Percentiles rank a stretch among this genome's conserved stretches.
phyloP scores from a whole-genome alignment of 2,797 vertebrate species.

The Craterocephalus amniculus region DNA sequence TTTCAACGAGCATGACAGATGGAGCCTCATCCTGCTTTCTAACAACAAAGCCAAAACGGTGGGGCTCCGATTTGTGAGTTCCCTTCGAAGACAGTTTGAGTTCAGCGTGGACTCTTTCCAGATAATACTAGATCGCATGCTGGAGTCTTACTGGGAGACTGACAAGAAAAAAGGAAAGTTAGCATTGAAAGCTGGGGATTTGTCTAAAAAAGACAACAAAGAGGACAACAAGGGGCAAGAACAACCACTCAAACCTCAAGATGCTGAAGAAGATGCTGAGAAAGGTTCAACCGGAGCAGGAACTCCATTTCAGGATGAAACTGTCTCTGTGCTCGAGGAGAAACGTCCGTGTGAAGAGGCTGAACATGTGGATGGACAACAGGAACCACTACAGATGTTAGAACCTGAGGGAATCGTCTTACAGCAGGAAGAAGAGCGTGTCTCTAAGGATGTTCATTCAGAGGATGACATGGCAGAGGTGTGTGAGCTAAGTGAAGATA shows the following conservation, averaged over 20 bases:
- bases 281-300: slow-evolving; percentile 37
- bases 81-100: slow-evolving; percentile 93
- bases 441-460: slow-evolving; percentile 46
- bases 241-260: slow-evolving; percentile 5
- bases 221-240: slow-evolving; percentile 42
- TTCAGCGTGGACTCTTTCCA: slow-evolving; percentile 99
- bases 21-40: slow-evolving; percentile 97
- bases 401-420: slow-evolving; percentile 26
- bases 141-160: slow-evolving; percentile 86
- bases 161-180: slow-evolving; percentile 70
- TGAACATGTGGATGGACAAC: slow-evolving; percentile 35
- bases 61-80: slow-evolving; percentile 93
- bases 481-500: slow-evolving; percentile 65
- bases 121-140: slow-evolving; percentile 91
- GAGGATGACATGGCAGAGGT: slow-evolving; percentile 56
- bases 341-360: slow-evolving; percentile 29
- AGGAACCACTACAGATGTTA: slow-evolving; percentile 21
- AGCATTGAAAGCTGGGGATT: slow-evolving; percentile 35
- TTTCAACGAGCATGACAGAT: slow-evolving; percentile 90
- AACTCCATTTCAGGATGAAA: slow-evolving; percentile 23
- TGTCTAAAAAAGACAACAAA: slow-evolving; percentile 39
- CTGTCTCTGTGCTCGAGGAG: slow-evolving; percentile 31
- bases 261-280: slow-evolving; percentile 21
- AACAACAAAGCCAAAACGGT: slow-evolving; percentile 96
- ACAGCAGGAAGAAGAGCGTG: slow-evolving; percentile 42